These are phyloP conservation scores for Nomada hirtipes DNA, from an alignment of 2,888 invertebrate genomes.

Conservation along the genomic window DNA sequence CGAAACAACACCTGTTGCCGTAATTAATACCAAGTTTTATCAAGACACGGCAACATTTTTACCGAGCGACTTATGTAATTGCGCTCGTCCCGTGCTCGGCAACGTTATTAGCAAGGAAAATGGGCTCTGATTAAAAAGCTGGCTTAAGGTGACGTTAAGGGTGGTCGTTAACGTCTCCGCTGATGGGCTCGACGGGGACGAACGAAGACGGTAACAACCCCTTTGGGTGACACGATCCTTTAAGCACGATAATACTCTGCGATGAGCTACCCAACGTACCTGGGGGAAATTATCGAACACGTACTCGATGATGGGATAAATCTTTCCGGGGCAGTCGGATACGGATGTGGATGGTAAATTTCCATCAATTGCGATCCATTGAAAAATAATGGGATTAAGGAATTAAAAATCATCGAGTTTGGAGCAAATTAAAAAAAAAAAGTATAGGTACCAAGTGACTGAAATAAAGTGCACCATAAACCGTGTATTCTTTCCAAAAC, in stretches of 20 bases:
- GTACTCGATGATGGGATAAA: conserved; percentile 59
- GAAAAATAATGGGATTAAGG: neutral
- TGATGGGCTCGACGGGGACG: conserved; percentile 57
- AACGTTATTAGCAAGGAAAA: conserved; percentile 45
- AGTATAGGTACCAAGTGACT: neutral
- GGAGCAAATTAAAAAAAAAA: no score
- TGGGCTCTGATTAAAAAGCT: conserved; percentile 68
- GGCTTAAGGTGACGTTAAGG: conserved; percentile 66
- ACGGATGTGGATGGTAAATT: conserved; percentile 6
- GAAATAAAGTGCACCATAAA: neutral
- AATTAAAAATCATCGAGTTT: no score
- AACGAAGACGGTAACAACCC: conserved; percentile 70
- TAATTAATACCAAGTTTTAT: conserved; percentile 44
- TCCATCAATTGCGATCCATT: conserved; percentile 20
- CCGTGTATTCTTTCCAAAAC: neutral
- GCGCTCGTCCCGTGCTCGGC: conserved; percentile 7
- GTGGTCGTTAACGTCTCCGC: conserved; percentile 64
- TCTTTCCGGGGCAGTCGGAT: conserved; percentile 34
- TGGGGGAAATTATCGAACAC: conserved; percentile 70
- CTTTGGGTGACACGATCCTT: conserved; percentile 72
- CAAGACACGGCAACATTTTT: conserved; percentile 42
- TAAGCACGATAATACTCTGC: conserved; percentile 70
- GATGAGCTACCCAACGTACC: conserved; percentile 68
- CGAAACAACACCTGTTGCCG: conserved; percentile 58
- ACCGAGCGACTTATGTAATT: conserved; percentile 31